Evolutionary conservation across 1,140 invertebrate genomes (phyloP).

Genomic region (Melanaphis sacchari): DNA sequence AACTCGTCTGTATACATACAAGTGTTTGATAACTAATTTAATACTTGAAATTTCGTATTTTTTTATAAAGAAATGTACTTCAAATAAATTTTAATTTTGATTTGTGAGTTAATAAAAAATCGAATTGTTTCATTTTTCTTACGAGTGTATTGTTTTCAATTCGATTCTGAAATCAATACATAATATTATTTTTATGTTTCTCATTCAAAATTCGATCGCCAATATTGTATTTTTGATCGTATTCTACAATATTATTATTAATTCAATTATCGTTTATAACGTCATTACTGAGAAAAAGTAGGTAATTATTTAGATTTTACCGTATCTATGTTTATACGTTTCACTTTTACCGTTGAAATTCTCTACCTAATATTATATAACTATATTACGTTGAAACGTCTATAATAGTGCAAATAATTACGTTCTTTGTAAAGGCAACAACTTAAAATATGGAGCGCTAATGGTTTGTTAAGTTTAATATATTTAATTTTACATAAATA

Average conservation of each 20-base stretch:
- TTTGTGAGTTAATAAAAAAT: background rate
- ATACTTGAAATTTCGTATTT: background rate
- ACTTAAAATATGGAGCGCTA: background rate
- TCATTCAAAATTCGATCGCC: background rate
- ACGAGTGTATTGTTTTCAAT: background rate
- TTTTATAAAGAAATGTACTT: background rate
- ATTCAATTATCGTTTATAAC: background rate
- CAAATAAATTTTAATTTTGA: background rate
- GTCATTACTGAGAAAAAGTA: no score
- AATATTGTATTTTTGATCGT: background rate
- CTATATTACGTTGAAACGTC: no score
- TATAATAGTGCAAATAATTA: background rate
- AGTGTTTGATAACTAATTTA: background rate
- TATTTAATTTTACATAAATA: background rate
- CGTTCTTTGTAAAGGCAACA: background rate
- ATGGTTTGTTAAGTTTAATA: background rate
- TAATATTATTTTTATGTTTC: background rate
- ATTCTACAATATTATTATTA: background rate
- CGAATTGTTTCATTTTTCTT: background rate
- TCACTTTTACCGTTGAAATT: background rate
- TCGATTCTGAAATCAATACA: background rate
- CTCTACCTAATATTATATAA: background rate
- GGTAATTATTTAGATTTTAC: background rate
- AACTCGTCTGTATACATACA: background rate
- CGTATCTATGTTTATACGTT: background rate